Evolutionary conservation across 2,888 invertebrate species (phyloP), one percentile per base, ranked within the genome.

Genomic region (Bimastos eiseni): DNA sequence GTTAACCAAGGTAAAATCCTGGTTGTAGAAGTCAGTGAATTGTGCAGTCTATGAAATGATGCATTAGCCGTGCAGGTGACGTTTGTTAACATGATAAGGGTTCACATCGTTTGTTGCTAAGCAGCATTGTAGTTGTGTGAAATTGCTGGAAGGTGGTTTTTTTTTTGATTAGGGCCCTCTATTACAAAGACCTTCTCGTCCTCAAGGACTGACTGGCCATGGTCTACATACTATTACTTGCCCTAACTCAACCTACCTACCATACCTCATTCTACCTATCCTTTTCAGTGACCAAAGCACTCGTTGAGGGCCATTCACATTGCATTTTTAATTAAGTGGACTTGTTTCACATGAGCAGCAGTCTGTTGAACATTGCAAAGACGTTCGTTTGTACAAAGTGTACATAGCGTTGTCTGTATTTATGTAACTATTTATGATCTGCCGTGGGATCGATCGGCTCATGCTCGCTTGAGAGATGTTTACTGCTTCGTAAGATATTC

Each of bases 321-420:
- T 70, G n/a, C 30, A 70, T 70, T 70, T n/a, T n/a, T 70, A 11
- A n/a, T 70, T 70, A 1, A 70, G 70, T 70, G 70, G 11, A 70
- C 8, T 70, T 70, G 70, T 70, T 70, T 70, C 70, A n/a, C n/a
- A n/a, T n/a, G 70, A 70, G 70, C 70, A 70, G 70, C 70, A 70
- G 70, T 70, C 70, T 70, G 70, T 70, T 70, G 70, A 70, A 70
- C 70, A 70, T 70, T 70, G 70, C 70, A 70, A 70, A 70, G 70
- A 70, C 70, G n/a, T 70, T 70, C 70, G 30, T n/a, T 70, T 70
- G 70, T 70, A 70, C 70, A 70, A 70, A 70, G 70, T 70, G 70
- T 70, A 70, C 70, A 70, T 70, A 70, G n/a, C n/a, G 30, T n/a
- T 70, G 30, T 70, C 70, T 70, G 70, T 70, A 70, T 70, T 70